Evolutionary conservation across 2,113 vertebrate genomes (phyloP), one percentile per base, ranked within the genome.

Genomic region (Megalops atlanticus): DNA sequence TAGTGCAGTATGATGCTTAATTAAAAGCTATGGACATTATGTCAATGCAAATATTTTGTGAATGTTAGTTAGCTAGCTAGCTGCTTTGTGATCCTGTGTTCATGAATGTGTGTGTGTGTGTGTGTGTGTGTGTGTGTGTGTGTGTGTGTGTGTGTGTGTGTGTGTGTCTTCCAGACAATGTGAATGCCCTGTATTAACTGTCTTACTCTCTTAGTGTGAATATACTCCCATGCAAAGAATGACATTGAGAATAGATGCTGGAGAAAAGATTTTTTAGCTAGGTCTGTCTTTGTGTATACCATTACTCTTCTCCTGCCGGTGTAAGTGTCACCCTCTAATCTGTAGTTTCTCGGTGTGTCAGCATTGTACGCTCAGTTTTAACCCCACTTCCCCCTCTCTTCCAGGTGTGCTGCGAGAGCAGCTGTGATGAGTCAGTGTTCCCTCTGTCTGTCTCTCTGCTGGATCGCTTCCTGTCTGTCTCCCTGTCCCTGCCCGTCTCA

Each of bases 351-450:
- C 4, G 35, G 71, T 24, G 6, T 74, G 27, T 58, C 18, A 33
- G 45, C 2, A 27, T 10, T 10, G 33, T 12, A 69, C 31, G 45
- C 27, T 68, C 33, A 70, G 6, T 38, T 27, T 68, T 14, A 7
- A 24, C 6, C 14, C 39, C 31, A 41, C 81, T 33, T 4, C 18
- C 39, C 1, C 72, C 78, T 8, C 64, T 52, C 45, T 76, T 0
- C 45, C 76, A 95, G 95, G 94, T 95, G 36, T 95, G 94, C 79
- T 93, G 92, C 73, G 92, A 93, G 12, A 90, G 90, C 33, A 84
- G 89, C 45, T 95, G 93, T 41, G 92, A 92, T 7, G 93, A 95
- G 78, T 78, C 91, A 0, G 94, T 95, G 43, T 95, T 95, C 81
- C 92, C 94, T 0, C 85, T 94, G 79, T 87, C 92, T 3, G 92